phyloP scores from a whole-genome alignment of 2,113 vertebrate species.

The Grammomys surdaster region DNA sequence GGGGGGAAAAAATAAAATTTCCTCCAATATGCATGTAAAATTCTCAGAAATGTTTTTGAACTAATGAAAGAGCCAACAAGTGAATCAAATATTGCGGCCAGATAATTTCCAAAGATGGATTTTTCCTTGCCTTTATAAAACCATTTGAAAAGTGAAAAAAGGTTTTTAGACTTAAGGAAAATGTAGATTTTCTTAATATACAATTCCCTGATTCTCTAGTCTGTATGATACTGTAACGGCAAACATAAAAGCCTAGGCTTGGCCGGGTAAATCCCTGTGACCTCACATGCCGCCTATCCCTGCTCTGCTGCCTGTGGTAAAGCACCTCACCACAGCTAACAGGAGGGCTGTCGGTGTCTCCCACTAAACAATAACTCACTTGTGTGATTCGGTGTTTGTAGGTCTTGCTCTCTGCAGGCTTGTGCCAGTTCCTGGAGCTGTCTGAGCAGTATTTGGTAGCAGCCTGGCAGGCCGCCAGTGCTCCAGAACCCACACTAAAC shows the following conservation, averaged over 20 bases:
- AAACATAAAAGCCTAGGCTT: not conserved
- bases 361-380: not conserved
- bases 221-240: not conserved
- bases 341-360: not conserved
- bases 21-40: not conserved
- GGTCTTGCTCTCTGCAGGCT: not conserved
- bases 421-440: not conserved
- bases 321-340: not conserved
- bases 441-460: not conserved
- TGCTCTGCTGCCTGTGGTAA: not conserved
- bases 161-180: not conserved
- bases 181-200: not conserved
- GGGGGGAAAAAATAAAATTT: not conserved
- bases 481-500: not conserved
- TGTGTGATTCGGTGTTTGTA: not conserved
- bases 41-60: constrained; percentile 22
- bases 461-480: not conserved
- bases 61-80: constrained; percentile 5
- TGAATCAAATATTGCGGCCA: not conserved
- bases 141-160: not conserved
- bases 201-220: not conserved
- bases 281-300: not conserved
- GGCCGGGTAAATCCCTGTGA: not conserved
- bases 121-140: not conserved
- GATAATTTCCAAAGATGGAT: not conserved